Percentiles rank a stretch among this genome's conserved stretches.
phyloP scores from a whole-genome alignment of 1,140 invertebrate species.

The Drosophila fuyamai region DNA sequence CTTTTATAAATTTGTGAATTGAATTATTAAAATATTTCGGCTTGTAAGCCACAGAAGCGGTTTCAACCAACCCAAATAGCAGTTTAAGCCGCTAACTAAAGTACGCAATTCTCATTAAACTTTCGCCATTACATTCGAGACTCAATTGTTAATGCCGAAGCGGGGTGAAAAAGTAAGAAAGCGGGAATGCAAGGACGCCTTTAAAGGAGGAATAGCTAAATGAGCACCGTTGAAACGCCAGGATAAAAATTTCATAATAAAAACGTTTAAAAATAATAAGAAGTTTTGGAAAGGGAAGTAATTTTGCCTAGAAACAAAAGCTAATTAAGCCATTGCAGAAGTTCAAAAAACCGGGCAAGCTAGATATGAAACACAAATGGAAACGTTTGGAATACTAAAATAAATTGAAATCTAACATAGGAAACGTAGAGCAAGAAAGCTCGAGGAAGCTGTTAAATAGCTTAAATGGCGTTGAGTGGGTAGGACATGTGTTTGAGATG shows the following conservation, averaged over 20 bases:
- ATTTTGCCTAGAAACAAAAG: slow-evolving; percentile 60
- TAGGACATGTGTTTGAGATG: slow-evolving; percentile 58
- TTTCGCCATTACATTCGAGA: too few relatives aligned
- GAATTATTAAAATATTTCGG: too few relatives aligned
- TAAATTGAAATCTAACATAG: slow-evolving; percentile 57
- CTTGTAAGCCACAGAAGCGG: too few relatives aligned
- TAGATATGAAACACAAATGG: slow-evolving; percentile 2
- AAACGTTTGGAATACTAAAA: slow-evolving; percentile 31
- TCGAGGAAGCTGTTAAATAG: slow-evolving; percentile 69
- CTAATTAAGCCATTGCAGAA: slow-evolving; percentile 66
- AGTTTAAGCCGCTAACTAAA: too few relatives aligned
- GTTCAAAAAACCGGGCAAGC: not conserved
- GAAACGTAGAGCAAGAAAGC: slow-evolving; percentile 40
- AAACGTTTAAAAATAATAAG: slow-evolving; percentile 14
- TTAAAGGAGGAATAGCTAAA: too few relatives aligned
- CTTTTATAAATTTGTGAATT: too few relatives aligned
- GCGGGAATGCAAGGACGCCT: too few relatives aligned
- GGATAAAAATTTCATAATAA: slow-evolving; percentile 40
- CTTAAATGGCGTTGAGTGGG: slow-evolving; percentile 66
- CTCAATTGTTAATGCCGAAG: too few relatives aligned
- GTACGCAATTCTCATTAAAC: too few relatives aligned
- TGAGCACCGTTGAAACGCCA: too few relatives aligned
- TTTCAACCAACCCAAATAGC: too few relatives aligned
- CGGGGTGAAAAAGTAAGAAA: too few relatives aligned
- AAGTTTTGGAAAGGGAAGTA: slow-evolving; percentile 12